These are phyloP conservation scores for Coboldia fuscipes DNA, from an alignment of 1,140 invertebrate species.

Conservation along the genomic window DNA sequence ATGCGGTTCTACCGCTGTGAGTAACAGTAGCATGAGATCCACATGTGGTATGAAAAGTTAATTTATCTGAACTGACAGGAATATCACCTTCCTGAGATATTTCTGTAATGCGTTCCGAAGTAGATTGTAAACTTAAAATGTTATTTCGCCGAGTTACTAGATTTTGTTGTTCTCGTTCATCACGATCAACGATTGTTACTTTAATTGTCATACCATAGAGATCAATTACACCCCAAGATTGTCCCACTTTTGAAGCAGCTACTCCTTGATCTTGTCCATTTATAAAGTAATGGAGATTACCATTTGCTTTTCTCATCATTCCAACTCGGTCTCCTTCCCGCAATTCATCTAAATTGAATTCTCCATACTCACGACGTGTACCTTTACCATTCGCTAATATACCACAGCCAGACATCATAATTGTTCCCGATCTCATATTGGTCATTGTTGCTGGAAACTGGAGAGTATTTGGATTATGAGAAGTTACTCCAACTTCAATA, in stretches of 20 bases:
- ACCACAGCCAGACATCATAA: slow-evolving; percentile 94
- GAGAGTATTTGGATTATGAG: slow-evolving; percentile 70
- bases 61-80: slow-evolving; percentile 33
- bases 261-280: slow-evolving; percentile 85
- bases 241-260: slow-evolving; percentile 55
- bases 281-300: slow-evolving; percentile 80
- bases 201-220: slow-evolving; percentile 94
- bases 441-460: slow-evolving; percentile 95
- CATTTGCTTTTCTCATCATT: slow-evolving; percentile 60
- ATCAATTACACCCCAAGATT: slow-evolving; percentile 79
- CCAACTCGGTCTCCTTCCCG: slow-evolving; percentile 75
- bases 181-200: slow-evolving; percentile 62
- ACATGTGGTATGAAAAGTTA: slow-evolving; percentile 76
- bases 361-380: slow-evolving; percentile 75
- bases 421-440: slow-evolving; percentile 83
- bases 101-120: slow-evolving; percentile 13
- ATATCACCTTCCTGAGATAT: slow-evolving; percentile 13
- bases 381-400: slow-evolving; percentile 88
- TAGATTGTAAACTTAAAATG: slow-evolving; percentile 18
- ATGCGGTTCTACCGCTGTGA: slow-evolving; percentile 70
- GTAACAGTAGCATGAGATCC: slow-evolving; percentile 81
- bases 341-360: slow-evolving; percentile 86
- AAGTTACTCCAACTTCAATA: slow-evolving; percentile 86
- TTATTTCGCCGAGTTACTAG: slow-evolving; percentile 45
- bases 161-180: slow-evolving; percentile 58